Conservation (phyloP, 2,113 vertebrate species). For the Corydoras sp. region DNA sequence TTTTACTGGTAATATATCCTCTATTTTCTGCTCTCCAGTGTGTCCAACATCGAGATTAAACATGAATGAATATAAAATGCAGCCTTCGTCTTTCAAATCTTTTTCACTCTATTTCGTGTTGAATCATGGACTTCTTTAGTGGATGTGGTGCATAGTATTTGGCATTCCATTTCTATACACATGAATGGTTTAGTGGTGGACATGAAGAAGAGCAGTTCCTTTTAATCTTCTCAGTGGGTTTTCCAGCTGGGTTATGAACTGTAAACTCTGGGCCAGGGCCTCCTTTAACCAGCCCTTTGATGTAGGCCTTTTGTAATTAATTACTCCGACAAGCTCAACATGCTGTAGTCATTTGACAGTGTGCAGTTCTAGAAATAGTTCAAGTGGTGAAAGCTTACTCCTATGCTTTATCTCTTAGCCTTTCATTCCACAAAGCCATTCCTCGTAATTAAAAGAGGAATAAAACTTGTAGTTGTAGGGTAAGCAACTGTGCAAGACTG, state of each 20-base stretch:
- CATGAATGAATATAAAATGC: no score
- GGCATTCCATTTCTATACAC: neutral
- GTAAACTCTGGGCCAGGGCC: neutral
- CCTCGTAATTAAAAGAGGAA: slow-evolving; percentile 2
- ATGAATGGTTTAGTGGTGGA: slow-evolving; percentile 11
- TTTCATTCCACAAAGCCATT: neutral
- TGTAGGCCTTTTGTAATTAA: slow-evolving; percentile 18
- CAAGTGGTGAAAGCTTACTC: neutral
- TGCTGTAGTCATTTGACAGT: slow-evolving; percentile 22
- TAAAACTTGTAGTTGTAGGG: neutral
- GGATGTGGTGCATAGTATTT: neutral
- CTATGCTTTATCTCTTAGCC: slow-evolving; percentile 8
- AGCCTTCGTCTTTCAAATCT: no score
- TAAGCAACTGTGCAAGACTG: neutral
- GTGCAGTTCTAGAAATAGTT: slow-evolving; percentile 20
- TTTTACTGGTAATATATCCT: no score
- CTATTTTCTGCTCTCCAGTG: no score
- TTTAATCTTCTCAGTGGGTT: slow-evolving; percentile 11
- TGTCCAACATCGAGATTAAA: no score
- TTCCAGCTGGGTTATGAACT: slow-evolving; percentile 6
- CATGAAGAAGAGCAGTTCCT: slow-evolving; percentile 4
- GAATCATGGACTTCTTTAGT: no score
- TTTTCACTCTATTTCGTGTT: no score
- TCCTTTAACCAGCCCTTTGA: slow-evolving; percentile 5
- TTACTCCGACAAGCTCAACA: slow-evolving; percentile 18